Conservation (phyloP, 2,888 invertebrate genomes). For the Phortica okadai region DNA sequence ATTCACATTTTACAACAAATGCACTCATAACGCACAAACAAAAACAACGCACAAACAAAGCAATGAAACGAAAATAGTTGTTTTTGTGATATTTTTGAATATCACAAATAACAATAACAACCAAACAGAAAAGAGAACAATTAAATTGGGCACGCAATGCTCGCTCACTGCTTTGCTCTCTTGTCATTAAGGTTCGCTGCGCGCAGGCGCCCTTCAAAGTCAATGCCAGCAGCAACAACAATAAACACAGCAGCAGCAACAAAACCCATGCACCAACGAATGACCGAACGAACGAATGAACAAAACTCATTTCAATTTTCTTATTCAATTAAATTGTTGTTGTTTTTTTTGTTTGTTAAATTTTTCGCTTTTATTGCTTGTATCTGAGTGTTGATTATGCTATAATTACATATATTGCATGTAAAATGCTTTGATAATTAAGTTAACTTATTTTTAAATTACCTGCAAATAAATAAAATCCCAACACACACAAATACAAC, state of each 20-base stretch:
- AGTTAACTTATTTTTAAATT: slow-evolving; percentile 43
- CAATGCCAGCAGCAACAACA: slow-evolving; percentile 20
- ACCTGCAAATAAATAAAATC: neutral
- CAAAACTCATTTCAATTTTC: neutral
- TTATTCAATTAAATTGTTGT: neutral
- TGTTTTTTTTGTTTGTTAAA: neutral
- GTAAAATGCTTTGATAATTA: slow-evolving; percentile 45
- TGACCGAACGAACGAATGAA: slow-evolving; percentile 4
- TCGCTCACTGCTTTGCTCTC: neutral
- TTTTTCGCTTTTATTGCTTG: neutral
- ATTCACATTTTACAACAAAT: neutral
- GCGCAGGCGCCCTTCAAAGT: slow-evolving; percentile 32
- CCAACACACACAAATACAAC: neutral
- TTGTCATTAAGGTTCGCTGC: neutral
- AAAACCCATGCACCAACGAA: slow-evolving; percentile 20
- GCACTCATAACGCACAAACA: neutral
- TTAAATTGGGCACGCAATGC: neutral
- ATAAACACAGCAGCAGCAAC: neutral
- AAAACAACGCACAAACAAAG: too few species aligned
- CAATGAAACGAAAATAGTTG: too few species aligned
- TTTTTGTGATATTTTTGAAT: too few species aligned
- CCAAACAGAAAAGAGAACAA: neutral
- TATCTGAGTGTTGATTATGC: neutral
- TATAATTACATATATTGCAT: slow-evolving; percentile 9
- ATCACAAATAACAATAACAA: neutral